These are phyloP conservation scores for Saccostrea echinata DNA, from an alignment of 1,140 invertebrate species.

Conservation along the genomic window DNA sequence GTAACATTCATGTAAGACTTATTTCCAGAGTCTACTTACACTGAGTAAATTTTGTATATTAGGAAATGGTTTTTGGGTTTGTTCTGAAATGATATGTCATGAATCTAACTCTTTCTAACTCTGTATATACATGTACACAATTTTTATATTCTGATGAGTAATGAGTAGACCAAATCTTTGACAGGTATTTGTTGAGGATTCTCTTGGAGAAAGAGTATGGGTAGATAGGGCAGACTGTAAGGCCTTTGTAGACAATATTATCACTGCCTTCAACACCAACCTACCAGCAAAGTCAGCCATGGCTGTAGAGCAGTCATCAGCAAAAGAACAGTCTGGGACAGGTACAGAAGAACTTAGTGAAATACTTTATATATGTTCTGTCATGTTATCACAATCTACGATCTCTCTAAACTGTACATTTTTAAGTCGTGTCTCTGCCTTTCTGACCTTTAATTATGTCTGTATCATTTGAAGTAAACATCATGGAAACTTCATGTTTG, in stretches of 20 bases:
- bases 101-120: not conserved
- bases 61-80: no score
- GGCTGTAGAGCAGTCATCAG: constrained; percentile 29
- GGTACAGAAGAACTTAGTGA: constrained; percentile 48
- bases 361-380: not conserved
- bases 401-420: not conserved
- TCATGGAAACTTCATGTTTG: no score
- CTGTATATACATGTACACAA: not conserved
- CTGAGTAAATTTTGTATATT: no score
- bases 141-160: no score
- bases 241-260: constrained; percentile 94
- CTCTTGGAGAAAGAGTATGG: constrained; percentile 94
- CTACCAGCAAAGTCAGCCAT: constrained; percentile 69
- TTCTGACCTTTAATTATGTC: no score
- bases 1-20: not conserved
- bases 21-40: no score
- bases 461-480: no score
- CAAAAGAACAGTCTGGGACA: constrained; percentile 59
- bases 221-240: constrained; percentile 95
- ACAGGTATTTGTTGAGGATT: constrained; percentile 95
- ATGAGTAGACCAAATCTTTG: no score
- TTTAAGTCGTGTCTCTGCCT: no score
- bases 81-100: not conserved
- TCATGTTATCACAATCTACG: not conserved
- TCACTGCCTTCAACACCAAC: constrained; percentile 92